Base-by-base conservation (phyloP, 2,113 vertebrate genomes). In the Catharus bicknelli region DNA sequence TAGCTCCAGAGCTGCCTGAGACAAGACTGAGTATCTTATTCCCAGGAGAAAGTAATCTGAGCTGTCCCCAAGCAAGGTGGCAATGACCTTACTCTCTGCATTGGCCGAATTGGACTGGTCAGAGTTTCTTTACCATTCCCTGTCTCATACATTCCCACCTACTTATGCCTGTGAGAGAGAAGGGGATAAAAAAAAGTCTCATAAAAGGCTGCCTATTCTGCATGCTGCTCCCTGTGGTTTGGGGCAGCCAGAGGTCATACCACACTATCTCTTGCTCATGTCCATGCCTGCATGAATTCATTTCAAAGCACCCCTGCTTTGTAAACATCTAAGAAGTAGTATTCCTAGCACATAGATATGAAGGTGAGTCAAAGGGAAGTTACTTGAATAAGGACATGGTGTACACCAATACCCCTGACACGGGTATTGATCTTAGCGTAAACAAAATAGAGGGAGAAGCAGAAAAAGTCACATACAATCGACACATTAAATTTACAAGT, bases 241-340 rank as follows among this genome's bases (percentile, higher is more conserved):
- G 79, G 91, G 90, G 87, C 76, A 91, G 72, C 57, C 70, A 78
- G 72, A 91, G 94, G 90, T 95, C 83, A 86, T 26, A 53, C 26
- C 77, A 32, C 75, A 62, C 55, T 82, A 19, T 76, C 48, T 86
- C 76, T 77, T 53, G 20, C 70, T 91, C 82, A 59, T 2, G 3
- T 86, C 82, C 40, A 7, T 77, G 63, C 36, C 78, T 48, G 45
- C 64, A 67, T 75, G 72, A 86, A 90, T 83, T 70, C 57, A 42
- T 87, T 94, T 95, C 93, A 94, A 93, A 96, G 91, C 75, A 81
- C 61, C 57, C 43, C 68, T 94, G 55, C 88, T 91, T 53, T 83
- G 54, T 87, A 85, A 69, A 86, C 45, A 40, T 94, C 92, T 95
- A 75, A 96, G 47, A 55, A 79, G 42, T 30, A 67, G 72, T 70